A percentile compares a stretch with the other conserved stretches of the same genome.
Evolutionary conservation across 2,888 invertebrate genomes (phyloP).

Genomic region (Pristionchus japonicus): DNA sequence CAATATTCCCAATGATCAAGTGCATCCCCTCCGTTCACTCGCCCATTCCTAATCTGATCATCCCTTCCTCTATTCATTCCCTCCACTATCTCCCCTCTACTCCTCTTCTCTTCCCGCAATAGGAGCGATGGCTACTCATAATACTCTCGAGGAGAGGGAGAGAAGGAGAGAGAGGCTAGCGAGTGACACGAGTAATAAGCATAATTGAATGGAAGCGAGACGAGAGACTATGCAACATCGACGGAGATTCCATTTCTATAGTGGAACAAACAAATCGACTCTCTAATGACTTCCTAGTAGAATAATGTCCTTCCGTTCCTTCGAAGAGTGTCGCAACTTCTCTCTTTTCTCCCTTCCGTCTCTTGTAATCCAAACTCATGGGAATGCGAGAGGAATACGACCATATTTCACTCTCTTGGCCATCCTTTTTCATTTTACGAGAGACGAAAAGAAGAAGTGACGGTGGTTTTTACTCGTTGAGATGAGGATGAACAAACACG

Average conservation of each 20-base stretch:
- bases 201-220: slow-evolving; percentile 4
- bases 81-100: not conserved
- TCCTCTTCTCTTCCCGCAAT: too few relatives aligned
- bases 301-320: not conserved
- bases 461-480: slow-evolving; percentile 12
- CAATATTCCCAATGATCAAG: slow-evolving; percentile 25
- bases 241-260: not conserved
- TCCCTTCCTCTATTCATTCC: not conserved
- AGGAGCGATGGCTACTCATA: not conserved
- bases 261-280: not conserved
- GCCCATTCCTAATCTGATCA: slow-evolving; percentile 6
- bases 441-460: not conserved
- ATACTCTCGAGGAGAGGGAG: not conserved
- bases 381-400: not conserved
- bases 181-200: slow-evolving; percentile 23
- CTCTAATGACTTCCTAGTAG: not conserved
- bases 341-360: not conserved
- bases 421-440: not conserved
- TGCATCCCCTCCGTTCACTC: slow-evolving; percentile 5
- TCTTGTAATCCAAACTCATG: slow-evolving; percentile 26
- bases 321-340: not conserved
- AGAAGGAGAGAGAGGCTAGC: not conserved
- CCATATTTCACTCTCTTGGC: slow-evolving; percentile 15
- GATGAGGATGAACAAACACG: not conserved
- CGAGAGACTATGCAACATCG: not conserved